These are phyloP conservation scores for Apis dorsata DNA, from an alignment of 1,140 invertebrate genomes.

Conservation along the genomic window DNA sequence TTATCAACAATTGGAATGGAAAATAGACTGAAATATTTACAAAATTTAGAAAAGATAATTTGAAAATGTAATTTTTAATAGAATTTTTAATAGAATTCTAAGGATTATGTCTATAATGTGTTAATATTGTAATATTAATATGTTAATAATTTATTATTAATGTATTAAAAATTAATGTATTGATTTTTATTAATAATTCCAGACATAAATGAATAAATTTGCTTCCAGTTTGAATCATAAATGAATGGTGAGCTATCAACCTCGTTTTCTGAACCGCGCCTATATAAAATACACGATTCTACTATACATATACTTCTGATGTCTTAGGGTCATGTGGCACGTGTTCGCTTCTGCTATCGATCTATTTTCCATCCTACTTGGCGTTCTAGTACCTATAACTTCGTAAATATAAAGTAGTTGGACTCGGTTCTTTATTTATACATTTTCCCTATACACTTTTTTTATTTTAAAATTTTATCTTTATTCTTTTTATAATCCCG, in stretches of 20 bases:
- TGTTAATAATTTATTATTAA: background rate
- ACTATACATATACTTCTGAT: constrained; percentile 11
- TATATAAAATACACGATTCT: background rate
- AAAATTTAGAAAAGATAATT: background rate
- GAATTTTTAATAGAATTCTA: background rate
- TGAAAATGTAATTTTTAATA: background rate
- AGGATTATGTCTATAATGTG: too few species aligned
- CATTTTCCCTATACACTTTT: background rate
- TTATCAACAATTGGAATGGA: background rate
- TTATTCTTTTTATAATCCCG: background rate
- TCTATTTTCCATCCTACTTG: constrained; percentile 26
- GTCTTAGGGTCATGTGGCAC: constrained; percentile 29
- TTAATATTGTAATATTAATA: too few species aligned
- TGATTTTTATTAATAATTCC: background rate
- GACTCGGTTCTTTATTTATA: background rate
- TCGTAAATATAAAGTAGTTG: constrained; percentile 9
- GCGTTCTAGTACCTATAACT: constrained; percentile 18
- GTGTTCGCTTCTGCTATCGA: constrained; percentile 33
- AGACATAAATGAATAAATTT: background rate
- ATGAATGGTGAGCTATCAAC: background rate
- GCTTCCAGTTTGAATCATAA: background rate
- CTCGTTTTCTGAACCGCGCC: background rate
- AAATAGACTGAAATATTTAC: background rate
- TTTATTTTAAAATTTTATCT: background rate
- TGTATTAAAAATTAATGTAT: background rate